Evolutionary conservation across 2,797 vertebrate genomes (phyloP), one percentile per base, ranked within the genome.

Genomic region (Thaleichthys pacificus): DNA sequence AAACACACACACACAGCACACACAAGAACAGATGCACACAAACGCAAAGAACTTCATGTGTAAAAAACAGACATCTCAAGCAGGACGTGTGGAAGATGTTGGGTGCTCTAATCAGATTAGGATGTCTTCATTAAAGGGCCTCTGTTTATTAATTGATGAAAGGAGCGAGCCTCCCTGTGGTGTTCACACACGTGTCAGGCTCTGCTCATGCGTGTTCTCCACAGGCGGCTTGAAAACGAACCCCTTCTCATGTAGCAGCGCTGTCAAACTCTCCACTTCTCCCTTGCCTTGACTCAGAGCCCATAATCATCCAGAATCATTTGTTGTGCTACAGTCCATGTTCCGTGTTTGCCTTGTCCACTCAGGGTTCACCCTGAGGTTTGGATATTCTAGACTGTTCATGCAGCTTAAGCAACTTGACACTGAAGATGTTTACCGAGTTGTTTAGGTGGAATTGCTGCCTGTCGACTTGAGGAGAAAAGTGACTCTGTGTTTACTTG

Each of bases 401-500:
- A 19, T 54, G 17, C 51, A 19, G 51, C 15, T n/a, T 19, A 4
- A 61, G 3, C 60, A 17, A 61, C 26, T 28, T 61, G 14, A 61
- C 22, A 61, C 14, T 61, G 22, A 30, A 61, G 5, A 61, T 24
- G 21, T 26, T 17, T 28, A 26, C 60, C 4, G 15, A 61, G 26
- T 26, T 26, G 26, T 26, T 61, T 30, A 15, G 26, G 61, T 28
- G 24, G 26, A 62, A 62, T 62, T 30, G 28, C 14, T 62, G 22
- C 61, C 5, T 62, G 22, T 62, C 61, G 5, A 14, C 12, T 15
- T 62, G 26, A 62, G 61, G 14, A 54, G 32, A 61, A 22, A 70
- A 7, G 7, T 6, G 51, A 54, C 72, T 54, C 68, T 72, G 66
- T 66, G 73, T 66, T 66, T 15, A 57, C 73, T 76, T 75, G 72